Percentiles rank a stretch among this genome's conserved stretches.
Conservation (phyloP, 2,113 vertebrate species). For the Anhinga rufa region DNA sequence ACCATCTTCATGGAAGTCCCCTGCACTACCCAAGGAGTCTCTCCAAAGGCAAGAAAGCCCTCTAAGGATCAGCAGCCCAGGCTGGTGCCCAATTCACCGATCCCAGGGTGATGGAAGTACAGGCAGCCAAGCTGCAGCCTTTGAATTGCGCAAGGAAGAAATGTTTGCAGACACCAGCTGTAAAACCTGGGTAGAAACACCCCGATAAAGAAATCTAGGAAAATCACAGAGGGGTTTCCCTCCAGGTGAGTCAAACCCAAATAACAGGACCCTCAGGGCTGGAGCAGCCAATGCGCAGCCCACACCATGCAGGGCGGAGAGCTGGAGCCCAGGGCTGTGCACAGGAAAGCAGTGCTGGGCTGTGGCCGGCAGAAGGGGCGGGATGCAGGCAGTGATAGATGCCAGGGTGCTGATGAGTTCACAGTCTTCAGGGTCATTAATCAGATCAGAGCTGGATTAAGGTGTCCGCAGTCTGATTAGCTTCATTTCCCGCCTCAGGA, state of each 20-base stretch:
- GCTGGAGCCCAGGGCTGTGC: neutral
- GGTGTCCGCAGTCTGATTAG: slow-evolving; percentile 64
- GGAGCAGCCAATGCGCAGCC: neutral
- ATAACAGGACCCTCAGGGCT: neutral
- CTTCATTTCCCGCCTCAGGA: slow-evolving; percentile 65
- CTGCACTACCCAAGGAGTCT: neutral
- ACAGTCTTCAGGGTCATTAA: slow-evolving; percentile 49
- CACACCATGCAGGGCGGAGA: neutral
- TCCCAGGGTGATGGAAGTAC: neutral
- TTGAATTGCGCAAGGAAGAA: neutral
- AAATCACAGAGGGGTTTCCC: neutral
- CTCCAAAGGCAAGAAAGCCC: neutral
- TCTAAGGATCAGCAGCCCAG: neutral
- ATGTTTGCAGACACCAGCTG: neutral
- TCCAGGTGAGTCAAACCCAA: neutral
- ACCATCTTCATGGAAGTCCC: neutral
- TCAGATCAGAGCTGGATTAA: slow-evolving; percentile 66
- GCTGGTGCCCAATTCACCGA: neutral
- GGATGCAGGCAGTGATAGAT: slow-evolving; percentile 51
- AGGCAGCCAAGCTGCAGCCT: neutral
- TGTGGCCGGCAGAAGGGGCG: neutral
- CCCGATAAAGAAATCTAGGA: neutral
- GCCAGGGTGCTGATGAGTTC: slow-evolving; percentile 61
- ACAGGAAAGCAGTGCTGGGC: neutral
- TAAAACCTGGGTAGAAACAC: neutral